phyloP scores from a whole-genome alignment of 2,888 invertebrate species.

The Ecliptopera silaceata region DNA sequence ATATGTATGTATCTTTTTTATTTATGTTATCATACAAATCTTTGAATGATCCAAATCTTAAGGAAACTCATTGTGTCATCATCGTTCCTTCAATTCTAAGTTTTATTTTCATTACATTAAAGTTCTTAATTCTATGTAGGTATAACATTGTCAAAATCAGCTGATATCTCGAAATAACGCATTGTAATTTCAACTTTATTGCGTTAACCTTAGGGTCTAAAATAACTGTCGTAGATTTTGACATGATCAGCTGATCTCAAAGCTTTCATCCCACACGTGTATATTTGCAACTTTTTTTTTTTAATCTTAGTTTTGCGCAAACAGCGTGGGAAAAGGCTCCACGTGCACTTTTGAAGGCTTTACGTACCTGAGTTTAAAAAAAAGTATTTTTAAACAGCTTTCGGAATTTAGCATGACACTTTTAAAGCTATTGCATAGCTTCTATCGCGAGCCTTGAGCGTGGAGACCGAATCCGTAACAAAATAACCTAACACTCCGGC shows the following conservation, averaged over 20 bases:
- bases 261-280: constrained; percentile 61
- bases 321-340: constrained; percentile 62
- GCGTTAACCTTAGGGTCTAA: constrained; percentile 2
- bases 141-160: not conserved
- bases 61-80: constrained; percentile 10
- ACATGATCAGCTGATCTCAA: constrained; percentile 67
- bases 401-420: constrained; percentile 1
- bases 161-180: constrained; percentile 1
- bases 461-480: too few relatives aligned
- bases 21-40: constrained; percentile 9
- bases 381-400: not conserved
- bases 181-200: constrained; percentile 10
- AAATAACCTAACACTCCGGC: too few relatives aligned
- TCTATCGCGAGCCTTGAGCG: too few relatives aligned
- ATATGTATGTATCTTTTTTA: constrained; percentile 1
- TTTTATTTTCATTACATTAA: not conserved
- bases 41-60: constrained; percentile 23
- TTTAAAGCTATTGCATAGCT: too few relatives aligned
- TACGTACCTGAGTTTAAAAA: constrained; percentile 47
- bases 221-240: constrained; percentile 11
- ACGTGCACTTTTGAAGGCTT: constrained; percentile 47
- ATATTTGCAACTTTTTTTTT: constrained; percentile 60
- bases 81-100: not conserved
- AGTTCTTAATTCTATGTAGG: not conserved
- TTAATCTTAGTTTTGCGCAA: constrained; percentile 59